phyloP scores from a whole-genome alignment of 2,888 invertebrate genomes.

The Heteromurus nitidus region DNA sequence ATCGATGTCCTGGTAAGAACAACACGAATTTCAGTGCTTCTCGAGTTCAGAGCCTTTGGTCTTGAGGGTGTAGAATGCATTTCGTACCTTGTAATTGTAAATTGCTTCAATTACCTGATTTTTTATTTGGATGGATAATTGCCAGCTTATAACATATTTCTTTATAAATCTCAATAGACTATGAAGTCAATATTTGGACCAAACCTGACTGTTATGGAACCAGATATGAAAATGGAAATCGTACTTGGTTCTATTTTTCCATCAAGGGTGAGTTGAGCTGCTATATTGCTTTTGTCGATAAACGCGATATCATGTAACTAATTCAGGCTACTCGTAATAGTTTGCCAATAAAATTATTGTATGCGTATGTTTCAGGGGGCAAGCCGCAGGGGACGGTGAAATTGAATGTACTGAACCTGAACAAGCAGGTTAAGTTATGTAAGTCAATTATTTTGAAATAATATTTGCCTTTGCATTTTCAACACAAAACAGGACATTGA shows the following conservation, averaged over 20 bases:
- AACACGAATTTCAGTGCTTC: background rate
- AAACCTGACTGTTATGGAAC: conserved; percentile 91
- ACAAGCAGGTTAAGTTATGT: conserved; percentile 91
- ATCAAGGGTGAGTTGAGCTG: conserved; percentile 80
- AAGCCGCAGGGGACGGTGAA: conserved; percentile 79
- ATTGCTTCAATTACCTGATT: too few relatives aligned
- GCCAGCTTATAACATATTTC: too few relatives aligned
- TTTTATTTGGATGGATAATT: too few relatives aligned
- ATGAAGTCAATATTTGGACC: conserved; percentile 93
- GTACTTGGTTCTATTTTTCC: conserved; percentile 96
- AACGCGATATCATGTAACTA: too few relatives aligned
- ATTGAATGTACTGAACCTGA: conserved; percentile 90
- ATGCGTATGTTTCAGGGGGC: too few relatives aligned
- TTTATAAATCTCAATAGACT: conserved; percentile 77
- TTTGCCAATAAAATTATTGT: too few relatives aligned
- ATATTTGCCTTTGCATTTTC: background rate
- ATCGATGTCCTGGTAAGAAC: conserved; percentile 25
- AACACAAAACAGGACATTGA: background rate
- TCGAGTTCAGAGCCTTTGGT: background rate
- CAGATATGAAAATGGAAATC: conserved; percentile 90
- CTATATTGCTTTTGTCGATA: too few relatives aligned
- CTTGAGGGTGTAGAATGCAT: too few relatives aligned
- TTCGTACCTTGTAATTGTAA: too few relatives aligned
- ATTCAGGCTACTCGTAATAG: too few relatives aligned
- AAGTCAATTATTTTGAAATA: conserved; percentile 27